phyloP scores from a whole-genome alignment of 2,888 invertebrate genomes.

The Plebejus melissa region DNA sequence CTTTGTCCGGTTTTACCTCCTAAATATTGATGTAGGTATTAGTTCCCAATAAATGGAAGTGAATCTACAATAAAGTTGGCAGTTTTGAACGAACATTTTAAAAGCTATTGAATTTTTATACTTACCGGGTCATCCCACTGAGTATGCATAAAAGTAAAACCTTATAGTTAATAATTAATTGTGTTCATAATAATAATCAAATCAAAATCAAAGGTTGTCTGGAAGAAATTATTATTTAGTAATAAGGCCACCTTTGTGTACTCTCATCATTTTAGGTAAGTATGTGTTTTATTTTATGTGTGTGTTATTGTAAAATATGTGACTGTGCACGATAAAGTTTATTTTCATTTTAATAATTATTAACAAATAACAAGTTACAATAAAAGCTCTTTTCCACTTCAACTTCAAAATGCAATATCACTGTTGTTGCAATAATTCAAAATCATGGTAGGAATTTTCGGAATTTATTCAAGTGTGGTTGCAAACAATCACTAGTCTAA shows the following conservation, averaged over 20 bases:
- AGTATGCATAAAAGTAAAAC: slow-evolving; percentile 34
- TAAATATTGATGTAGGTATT: slow-evolving; percentile 42
- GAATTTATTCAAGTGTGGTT: neutral
- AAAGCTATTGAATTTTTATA: slow-evolving; percentile 31
- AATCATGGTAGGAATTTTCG: neutral
- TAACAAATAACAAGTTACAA: neutral
- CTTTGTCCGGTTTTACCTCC: slow-evolving; percentile 92
- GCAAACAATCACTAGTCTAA: neutral
- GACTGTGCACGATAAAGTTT: no score
- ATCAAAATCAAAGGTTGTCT: no score
- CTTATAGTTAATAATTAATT: neutral
- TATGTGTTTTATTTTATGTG: no score
- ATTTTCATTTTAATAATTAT: neutral
- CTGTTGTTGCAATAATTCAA: neutral
- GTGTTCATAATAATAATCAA: neutral
- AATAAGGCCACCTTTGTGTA: no score
- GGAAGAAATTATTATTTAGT: no score
- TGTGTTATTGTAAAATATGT: no score
- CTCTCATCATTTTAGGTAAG: no score
- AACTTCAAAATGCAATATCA: neutral
- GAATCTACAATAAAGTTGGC: no score
- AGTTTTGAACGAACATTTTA: neutral
- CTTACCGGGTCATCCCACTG: slow-evolving; percentile 62
- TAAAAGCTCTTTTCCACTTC: neutral
- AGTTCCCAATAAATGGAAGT: no score